These are phyloP conservation scores for Saccopteryx leptura DNA, from an alignment of 2,113 vertebrate genomes.

Conservation along the genomic window DNA sequence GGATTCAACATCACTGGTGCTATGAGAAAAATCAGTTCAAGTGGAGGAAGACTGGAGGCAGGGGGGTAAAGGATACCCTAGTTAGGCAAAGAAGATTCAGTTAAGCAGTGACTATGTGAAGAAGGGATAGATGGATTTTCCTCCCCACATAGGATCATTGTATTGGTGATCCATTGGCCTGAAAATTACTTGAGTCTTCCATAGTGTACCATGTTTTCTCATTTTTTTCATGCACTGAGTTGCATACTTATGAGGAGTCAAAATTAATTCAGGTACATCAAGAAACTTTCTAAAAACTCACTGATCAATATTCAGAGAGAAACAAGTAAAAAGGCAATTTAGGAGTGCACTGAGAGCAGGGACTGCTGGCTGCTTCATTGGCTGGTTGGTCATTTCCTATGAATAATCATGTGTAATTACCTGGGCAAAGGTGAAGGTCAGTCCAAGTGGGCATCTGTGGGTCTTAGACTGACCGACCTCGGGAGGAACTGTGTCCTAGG, in stretches of 20 bases:
- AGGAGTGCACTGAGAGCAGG: background rate
- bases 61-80: background rate
- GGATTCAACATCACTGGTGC: background rate
- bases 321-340: background rate
- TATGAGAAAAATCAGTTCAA: background rate
- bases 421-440: background rate
- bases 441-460: background rate
- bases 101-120: background rate
- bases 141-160: background rate
- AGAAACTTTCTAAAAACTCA: background rate
- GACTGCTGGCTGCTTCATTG: background rate
- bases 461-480: background rate
- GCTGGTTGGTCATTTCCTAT: background rate
- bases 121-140: background rate
- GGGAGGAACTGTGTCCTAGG: background rate
- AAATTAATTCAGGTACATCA: conserved; percentile 48
- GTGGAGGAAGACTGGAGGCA: background rate
- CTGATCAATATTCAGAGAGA: conserved; percentile 24
- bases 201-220: background rate
- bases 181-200: background rate
- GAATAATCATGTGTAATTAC: conserved; percentile 6
- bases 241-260: conserved; percentile 11
- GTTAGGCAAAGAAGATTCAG: background rate
- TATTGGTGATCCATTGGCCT: background rate
- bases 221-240: background rate